Conservation (phyloP, 2,888 invertebrate species). For the Crossocerus cetratus region DNA sequence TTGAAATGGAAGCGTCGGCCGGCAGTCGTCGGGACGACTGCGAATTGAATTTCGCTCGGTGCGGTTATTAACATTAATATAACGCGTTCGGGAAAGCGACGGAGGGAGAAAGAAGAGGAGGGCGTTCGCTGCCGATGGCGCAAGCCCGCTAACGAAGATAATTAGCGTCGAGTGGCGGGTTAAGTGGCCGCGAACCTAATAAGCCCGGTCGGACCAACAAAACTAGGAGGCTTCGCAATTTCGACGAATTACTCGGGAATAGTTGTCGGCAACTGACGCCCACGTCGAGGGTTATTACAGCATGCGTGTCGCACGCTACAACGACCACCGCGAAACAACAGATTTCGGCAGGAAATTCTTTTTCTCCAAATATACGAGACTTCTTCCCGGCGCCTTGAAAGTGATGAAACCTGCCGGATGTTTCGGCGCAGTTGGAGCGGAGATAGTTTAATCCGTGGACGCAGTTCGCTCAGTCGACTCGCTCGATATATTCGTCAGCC, state of each 20-base stretch:
- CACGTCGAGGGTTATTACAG: slow-evolving; percentile 4
- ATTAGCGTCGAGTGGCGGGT: slow-evolving; percentile 34
- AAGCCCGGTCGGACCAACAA: slow-evolving; percentile 34
- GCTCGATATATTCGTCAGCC: no score
- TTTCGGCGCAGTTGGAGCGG: no score
- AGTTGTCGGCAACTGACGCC: slow-evolving; percentile 3
- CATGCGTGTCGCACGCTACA: neutral
- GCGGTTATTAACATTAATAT: slow-evolving; percentile 28
- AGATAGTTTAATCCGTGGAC: no score
- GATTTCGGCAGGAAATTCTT: no score
- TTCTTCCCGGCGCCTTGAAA: no score
- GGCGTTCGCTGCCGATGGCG: slow-evolving; percentile 30
- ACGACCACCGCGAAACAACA: no score
- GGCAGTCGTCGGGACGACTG: neutral
- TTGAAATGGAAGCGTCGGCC: no score
- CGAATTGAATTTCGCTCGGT: slow-evolving; percentile 20
- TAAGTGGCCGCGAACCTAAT: slow-evolving; percentile 43
- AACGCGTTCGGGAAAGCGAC: slow-evolving; percentile 1
- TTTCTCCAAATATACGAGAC: no score
- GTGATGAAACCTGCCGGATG: no score
- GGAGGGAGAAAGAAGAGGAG: neutral
- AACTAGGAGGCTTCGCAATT: slow-evolving; percentile 36
- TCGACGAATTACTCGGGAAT: slow-evolving; percentile 21
- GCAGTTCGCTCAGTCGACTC: no score
- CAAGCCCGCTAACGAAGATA: slow-evolving; percentile 35